Percentiles rank a stretch among this genome's conserved stretches.
Evolutionary conservation across 1,140 invertebrate species (phyloP).

Genomic region (Magallana angulata): DNA sequence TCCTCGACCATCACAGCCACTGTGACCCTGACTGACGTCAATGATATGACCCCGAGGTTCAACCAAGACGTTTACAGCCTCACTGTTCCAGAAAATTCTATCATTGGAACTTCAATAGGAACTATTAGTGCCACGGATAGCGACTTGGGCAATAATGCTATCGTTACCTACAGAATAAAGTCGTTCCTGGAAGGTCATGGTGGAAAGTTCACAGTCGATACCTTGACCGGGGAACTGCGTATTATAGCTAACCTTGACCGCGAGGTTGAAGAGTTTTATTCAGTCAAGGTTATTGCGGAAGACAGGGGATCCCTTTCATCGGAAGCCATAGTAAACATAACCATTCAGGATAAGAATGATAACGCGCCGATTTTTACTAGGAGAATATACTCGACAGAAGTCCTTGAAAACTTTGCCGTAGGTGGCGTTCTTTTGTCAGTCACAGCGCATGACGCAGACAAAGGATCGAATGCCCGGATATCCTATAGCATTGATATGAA

Average conservation of each 20-base stretch:
- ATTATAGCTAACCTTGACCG: conserved; percentile 35
- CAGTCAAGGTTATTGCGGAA: conserved; percentile 78
- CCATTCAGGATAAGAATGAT: conserved; percentile 56
- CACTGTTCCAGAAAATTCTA: conserved; percentile 85
- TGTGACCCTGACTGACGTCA: conserved; percentile 85
- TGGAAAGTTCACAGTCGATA: conserved; percentile 55
- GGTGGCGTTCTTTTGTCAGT: conserved; percentile 11
- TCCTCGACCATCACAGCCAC: conserved; percentile 79
- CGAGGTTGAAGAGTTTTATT: conserved; percentile 24
- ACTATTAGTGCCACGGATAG: conserved; percentile 92
- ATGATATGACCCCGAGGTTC: conserved; percentile 70
- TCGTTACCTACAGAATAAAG: conserved; percentile 59
- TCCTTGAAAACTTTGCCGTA: conserved; percentile 45
- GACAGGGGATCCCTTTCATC: conserved; percentile 60
- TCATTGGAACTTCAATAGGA: conserved; percentile 88
- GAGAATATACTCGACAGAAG: conserved; percentile 23
- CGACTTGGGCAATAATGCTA: conserved; percentile 90
- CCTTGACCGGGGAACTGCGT: conserved; percentile 42
- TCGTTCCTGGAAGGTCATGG: conserved; percentile 56
- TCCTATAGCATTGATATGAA: not conserved
- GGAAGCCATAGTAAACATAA: conserved; percentile 38
- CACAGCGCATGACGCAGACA: conserved; percentile 41
- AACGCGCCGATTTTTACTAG: conserved; percentile 45
- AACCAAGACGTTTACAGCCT: conserved; percentile 61
- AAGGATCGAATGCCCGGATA: conserved; percentile 37